phyloP scores from a whole-genome alignment of 2,797 vertebrate species.

The Scarus forsteni region DNA sequence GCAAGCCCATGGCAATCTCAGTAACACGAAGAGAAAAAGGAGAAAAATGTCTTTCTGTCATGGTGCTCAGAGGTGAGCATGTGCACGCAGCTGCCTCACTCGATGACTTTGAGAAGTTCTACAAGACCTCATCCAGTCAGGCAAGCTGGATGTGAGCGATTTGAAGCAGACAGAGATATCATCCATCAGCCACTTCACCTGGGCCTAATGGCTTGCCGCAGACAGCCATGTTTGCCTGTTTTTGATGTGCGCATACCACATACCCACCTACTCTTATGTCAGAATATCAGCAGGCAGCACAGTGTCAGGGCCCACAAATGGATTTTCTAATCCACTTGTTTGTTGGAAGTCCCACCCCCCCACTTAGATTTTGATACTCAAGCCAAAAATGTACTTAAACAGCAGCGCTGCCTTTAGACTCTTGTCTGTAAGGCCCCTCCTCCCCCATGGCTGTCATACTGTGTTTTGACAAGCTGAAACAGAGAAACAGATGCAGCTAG shows the following conservation, averaged over 20 bases:
- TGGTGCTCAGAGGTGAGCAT: conserved; percentile 32
- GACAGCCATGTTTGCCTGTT: conserved; percentile 69
- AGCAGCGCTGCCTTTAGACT: conserved; percentile 62
- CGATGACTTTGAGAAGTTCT: conserved; percentile 74
- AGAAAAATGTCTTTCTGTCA: conserved; percentile 29
- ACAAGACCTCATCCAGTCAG: conserved; percentile 64
- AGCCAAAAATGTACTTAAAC: conserved; percentile 83
- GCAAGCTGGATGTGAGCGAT: conserved; percentile 63
- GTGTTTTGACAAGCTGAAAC: conserved; percentile 65
- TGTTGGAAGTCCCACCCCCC: conserved; percentile 47
- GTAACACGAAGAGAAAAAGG: background rate
- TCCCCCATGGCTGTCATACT: conserved; percentile 50
- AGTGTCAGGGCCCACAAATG: conserved; percentile 77
- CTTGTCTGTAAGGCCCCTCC: conserved; percentile 43
- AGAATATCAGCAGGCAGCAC: conserved; percentile 72
- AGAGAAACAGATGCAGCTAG: conserved; percentile 46
- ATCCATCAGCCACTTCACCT: conserved; percentile 77
- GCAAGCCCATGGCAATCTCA: conserved; percentile 23
- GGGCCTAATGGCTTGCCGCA: conserved; percentile 71
- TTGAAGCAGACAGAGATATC: conserved; percentile 64
- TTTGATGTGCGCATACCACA: conserved; percentile 68
- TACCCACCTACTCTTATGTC: conserved; percentile 71
- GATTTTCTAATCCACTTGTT: conserved; percentile 84
- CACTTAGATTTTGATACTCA: conserved; percentile 63
- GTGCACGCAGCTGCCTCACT: conserved; percentile 38